These are phyloP conservation scores for Ctenosaura bakeri DNA, from an alignment of 2,797 vertebrate species.

Conservation along the genomic window DNA sequence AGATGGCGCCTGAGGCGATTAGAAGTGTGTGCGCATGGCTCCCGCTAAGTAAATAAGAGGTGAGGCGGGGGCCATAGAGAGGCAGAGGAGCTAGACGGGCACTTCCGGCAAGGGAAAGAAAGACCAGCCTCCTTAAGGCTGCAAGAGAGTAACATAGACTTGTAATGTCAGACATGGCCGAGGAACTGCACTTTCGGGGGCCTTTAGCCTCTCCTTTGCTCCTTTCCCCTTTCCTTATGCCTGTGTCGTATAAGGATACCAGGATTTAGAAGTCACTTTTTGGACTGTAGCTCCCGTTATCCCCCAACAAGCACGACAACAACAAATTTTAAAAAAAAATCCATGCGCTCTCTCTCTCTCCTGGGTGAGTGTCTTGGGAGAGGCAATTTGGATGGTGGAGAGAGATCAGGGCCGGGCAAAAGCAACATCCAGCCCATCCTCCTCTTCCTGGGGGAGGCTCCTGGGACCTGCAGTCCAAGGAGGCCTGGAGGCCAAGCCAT, in stretches of 20 bases:
- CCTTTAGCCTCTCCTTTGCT: not conserved
- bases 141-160: not conserved
- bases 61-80: not conserved
- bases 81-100: not conserved
- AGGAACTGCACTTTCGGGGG: not conserved
- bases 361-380: too few species aligned
- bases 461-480: too few species aligned
- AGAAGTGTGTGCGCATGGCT: not conserved
- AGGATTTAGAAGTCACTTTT: too few species aligned
- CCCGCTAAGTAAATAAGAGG: rapidly evolving
- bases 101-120: not conserved
- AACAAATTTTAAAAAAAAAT: too few species aligned
- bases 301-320: not conserved
- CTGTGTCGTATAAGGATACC: too few species aligned
- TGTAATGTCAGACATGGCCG: rapidly evolving
- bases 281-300: not conserved
- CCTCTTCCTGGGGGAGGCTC: too few species aligned
- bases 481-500: too few species aligned
- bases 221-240: too few species aligned
- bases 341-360: too few species aligned
- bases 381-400: too few species aligned
- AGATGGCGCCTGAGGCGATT: slow-evolving; percentile 10
- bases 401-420: too few species aligned
- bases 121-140: not conserved
- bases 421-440: too few species aligned